Conservation (phyloP, 2,797 vertebrate genomes). For the Premnoplex brunnescens region DNA sequence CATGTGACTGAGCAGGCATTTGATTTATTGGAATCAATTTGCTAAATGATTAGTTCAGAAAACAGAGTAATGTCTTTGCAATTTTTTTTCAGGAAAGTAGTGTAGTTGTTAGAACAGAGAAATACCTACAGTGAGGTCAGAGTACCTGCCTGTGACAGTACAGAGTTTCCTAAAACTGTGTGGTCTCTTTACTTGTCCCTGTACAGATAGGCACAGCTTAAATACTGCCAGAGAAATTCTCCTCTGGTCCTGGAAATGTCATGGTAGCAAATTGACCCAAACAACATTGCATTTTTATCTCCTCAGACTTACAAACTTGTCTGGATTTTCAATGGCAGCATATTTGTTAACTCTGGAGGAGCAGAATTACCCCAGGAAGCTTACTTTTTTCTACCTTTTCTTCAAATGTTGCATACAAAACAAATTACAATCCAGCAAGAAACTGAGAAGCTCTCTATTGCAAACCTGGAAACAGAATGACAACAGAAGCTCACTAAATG, state of each 20-base stretch:
- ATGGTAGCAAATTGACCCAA: not conserved
- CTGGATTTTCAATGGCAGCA: not conserved
- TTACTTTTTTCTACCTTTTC: not conserved
- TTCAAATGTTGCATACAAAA: not conserved
- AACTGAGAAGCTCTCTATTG: not conserved
- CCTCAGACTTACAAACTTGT: not conserved
- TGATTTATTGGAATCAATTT: slow-evolving; percentile 57
- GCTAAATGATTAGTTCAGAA: slow-evolving; percentile 32
- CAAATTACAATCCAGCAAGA: not conserved
- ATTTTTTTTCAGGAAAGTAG: not conserved
- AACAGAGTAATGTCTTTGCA: not conserved
- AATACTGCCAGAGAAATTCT: not conserved
- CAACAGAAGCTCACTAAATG: not conserved
- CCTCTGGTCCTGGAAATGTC: not conserved
- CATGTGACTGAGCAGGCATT: not conserved
- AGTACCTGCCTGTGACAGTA: not conserved
- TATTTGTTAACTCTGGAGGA: not conserved
- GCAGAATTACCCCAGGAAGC: not conserved
- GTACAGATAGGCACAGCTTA: not conserved
- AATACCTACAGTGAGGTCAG: not conserved
- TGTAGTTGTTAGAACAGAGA: not conserved
- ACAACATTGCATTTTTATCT: not conserved
- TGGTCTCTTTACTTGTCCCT: not conserved
- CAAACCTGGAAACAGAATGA: not conserved
- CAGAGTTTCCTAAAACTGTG: not conserved